phyloP scores from a whole-genome alignment of 1,140 invertebrate genomes.

The Drosophila punjabiensis region DNA sequence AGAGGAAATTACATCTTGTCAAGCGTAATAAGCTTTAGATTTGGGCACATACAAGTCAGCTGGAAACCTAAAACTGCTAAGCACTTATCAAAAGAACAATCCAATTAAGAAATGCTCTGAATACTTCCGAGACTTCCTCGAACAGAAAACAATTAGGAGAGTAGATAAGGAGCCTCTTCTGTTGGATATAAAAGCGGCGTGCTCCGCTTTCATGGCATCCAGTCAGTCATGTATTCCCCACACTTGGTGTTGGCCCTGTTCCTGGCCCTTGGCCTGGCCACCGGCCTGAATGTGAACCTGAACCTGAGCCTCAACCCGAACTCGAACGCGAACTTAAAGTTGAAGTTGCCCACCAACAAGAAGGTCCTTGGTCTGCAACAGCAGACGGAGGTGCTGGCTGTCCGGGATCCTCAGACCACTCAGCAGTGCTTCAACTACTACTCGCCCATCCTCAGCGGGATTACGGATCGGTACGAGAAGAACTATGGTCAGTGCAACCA shows the following conservation, averaged over 20 bases:
- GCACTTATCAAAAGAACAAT: slow-evolving; percentile 10
- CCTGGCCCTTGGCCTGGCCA: slow-evolving; percentile 38
- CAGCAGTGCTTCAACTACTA: slow-evolving; percentile 46
- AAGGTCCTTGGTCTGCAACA: slow-evolving; percentile 42
- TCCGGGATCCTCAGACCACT: slow-evolving; percentile 11
- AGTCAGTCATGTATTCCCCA: slow-evolving; percentile 38
- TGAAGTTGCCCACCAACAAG: slow-evolving; percentile 29
- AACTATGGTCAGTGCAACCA: slow-evolving; percentile 15
- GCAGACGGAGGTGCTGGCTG: slow-evolving; percentile 39
- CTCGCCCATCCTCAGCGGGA: slow-evolving; percentile 28
- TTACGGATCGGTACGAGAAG: slow-evolving; percentile 15
- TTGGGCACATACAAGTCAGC: neutral
- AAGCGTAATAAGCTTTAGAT: neutral
- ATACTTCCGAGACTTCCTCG: neutral
- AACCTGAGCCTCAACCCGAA: neutral
- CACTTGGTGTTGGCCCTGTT: slow-evolving; percentile 26
- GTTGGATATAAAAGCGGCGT: slow-evolving; percentile 43
- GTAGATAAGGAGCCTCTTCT: neutral
- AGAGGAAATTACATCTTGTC: slow-evolving; percentile 4
- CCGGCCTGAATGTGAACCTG: slow-evolving; percentile 1
- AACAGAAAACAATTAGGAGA: slow-evolving; percentile 36
- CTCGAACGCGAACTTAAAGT: neutral
- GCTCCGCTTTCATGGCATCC: neutral
- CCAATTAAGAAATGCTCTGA: neutral
- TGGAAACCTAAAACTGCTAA: neutral